Percentiles rank a stretch among this genome's conserved stretches.
phyloP scores from a whole-genome alignment of 2,113 vertebrate genomes.

The Conger conger region DNA sequence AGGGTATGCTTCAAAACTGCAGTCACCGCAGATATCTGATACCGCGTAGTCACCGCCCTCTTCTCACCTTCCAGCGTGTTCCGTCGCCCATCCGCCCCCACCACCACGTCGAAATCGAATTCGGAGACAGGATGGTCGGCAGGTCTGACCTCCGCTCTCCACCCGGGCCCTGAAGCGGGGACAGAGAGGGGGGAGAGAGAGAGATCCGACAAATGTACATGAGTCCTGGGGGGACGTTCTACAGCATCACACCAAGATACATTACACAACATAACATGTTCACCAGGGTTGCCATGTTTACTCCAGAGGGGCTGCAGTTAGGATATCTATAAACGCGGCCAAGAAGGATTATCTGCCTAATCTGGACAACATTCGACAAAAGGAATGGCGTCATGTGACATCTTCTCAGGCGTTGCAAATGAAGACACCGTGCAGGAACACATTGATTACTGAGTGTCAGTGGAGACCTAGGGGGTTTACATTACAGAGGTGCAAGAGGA shows the following conservation, averaged over 20 bases:
- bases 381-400: background rate
- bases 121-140: conserved; percentile 76
- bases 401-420: background rate
- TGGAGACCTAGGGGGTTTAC: background rate
- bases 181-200: conserved; percentile 28
- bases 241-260: background rate
- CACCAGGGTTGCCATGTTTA: background rate
- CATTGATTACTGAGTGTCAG: background rate
- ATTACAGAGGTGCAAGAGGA: no score
- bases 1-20: no score
- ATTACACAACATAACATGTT: background rate
- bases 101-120: conserved; percentile 87
- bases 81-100: conserved; percentile 89
- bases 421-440: no score
- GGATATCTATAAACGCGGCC: background rate
- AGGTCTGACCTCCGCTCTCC: conserved; percentile 85
- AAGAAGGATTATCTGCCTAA: background rate
- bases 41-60: background rate
- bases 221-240: background rate
- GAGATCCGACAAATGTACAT: background rate
- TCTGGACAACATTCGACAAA: background rate
- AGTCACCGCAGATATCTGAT: background rate
- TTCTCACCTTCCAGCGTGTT: conserved; percentile 85
- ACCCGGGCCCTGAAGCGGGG: conserved; percentile 76
- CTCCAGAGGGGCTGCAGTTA: background rate